Conservation (phyloP, 2,797 vertebrate species). For the Hippoglossus hippoglossus region DNA sequence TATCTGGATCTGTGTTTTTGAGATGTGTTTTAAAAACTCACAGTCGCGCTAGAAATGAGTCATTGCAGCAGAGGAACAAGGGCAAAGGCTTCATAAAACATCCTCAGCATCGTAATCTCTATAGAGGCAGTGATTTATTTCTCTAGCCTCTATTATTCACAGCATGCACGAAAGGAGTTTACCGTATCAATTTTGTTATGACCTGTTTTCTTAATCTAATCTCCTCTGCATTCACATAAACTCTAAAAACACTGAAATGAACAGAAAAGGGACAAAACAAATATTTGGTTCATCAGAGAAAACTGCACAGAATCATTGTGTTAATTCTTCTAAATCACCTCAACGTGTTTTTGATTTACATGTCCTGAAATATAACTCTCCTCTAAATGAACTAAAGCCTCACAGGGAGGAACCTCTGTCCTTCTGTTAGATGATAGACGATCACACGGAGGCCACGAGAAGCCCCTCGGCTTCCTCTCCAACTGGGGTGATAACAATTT, state of each 20-base stretch:
- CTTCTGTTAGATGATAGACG: neutral
- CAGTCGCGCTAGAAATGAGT: too few species aligned
- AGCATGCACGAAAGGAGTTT: conserved; percentile 3
- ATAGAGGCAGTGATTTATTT: conserved; percentile 8
- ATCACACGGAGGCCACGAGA: conserved; percentile 9
- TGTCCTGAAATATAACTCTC: neutral
- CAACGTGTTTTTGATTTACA: neutral
- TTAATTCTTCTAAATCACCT: neutral
- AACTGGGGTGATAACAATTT: conserved; percentile 32
- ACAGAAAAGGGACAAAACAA: conserved; percentile 55
- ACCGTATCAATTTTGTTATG: neutral
- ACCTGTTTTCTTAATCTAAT: neutral
- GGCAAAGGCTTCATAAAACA: neutral
- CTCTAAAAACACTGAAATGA: conserved; percentile 5
- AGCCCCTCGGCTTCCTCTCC: conserved; percentile 32
- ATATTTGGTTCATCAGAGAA: conserved; percentile 26
- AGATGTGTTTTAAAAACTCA: too few species aligned
- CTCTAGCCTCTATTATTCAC: conserved; percentile 7
- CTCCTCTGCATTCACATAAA: conserved; percentile 13
- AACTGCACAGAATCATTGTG: conserved; percentile 1
- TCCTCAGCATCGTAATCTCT: conserved; percentile 18
- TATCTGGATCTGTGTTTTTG: too few species aligned
- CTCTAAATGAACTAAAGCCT: conserved; percentile 13
- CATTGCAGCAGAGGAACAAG: neutral
- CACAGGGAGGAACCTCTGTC: conserved; percentile 1